These are phyloP conservation scores for Motacilla alba DNA, from an alignment of 2,113 vertebrate species.

Conservation along the genomic window DNA sequence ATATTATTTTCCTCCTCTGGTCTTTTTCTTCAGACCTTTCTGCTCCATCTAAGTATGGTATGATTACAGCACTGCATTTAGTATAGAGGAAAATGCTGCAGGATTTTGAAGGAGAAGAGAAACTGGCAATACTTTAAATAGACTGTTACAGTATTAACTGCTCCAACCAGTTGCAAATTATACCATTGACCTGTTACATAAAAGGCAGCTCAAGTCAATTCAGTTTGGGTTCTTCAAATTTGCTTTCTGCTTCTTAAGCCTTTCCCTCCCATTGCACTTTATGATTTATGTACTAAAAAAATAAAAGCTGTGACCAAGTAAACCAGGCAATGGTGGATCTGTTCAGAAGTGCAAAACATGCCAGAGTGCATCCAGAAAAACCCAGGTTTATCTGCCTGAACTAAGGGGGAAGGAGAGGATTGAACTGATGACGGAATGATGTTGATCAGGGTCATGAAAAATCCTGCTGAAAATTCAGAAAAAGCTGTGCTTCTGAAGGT, in stretches of 20 bases:
- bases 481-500: background rate
- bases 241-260: background rate
- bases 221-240: background rate
- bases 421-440: background rate
- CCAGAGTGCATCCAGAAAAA: background rate
- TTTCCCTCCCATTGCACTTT: background rate
- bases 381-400: background rate
- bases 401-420: background rate
- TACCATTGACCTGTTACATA: background rate
- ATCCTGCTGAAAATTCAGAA: background rate
- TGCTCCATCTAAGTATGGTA: background rate
- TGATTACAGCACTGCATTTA: background rate
- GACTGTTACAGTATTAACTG: background rate
- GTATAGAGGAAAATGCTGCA: background rate
- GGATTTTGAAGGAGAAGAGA: background rate
- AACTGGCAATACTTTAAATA: background rate
- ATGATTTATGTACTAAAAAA: background rate
- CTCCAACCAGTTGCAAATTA: background rate
- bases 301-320: background rate
- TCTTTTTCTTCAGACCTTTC: background rate
- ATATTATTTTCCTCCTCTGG: background rate
- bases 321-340: background rate
- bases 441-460: background rate
- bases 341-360: background rate
- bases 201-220: background rate